Evolutionary conservation across 2,113 vertebrate species (phyloP).

Genomic region (Solea senegalensis): DNA sequence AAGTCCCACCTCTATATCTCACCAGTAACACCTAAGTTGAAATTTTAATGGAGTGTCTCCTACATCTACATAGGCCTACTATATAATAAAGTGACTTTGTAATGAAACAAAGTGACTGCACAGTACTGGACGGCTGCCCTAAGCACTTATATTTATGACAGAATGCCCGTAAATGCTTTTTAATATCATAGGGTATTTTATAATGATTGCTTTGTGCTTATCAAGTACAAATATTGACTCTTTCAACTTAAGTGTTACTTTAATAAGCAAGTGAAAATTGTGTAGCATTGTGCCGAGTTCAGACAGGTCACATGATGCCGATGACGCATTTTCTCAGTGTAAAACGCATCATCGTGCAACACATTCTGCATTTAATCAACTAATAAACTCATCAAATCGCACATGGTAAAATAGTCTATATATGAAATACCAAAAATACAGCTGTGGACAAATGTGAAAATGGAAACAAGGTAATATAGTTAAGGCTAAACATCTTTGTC

Average conservation of each 20-base stretch:
- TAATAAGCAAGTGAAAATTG: constrained; percentile 62
- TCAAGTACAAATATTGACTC: constrained; percentile 61
- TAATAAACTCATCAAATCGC: constrained; percentile 72
- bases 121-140: constrained; percentile 51
- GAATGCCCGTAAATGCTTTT: constrained; percentile 60
- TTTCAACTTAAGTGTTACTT: constrained; percentile 77
- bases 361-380: constrained; percentile 68
- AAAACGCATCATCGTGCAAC: constrained; percentile 63
- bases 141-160: constrained; percentile 51
- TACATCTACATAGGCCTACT: constrained; percentile 41
- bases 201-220: constrained; percentile 74
- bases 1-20: constrained; percentile 61
- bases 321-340: constrained; percentile 51
- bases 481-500: constrained; percentile 87
- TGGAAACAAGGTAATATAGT: constrained; percentile 87
- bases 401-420: constrained; percentile 79
- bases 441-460: constrained; percentile 79
- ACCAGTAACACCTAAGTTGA: constrained; percentile 76
- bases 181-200: constrained; percentile 47
- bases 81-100: constrained; percentile 34
- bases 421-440: constrained; percentile 80
- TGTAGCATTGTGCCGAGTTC: constrained; percentile 57
- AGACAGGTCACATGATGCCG: constrained; percentile 53
- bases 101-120: constrained; percentile 46
- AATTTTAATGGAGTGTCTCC: constrained; percentile 51